phyloP scores from a whole-genome alignment of 1,140 invertebrate genomes.

The Physella acuta region DNA sequence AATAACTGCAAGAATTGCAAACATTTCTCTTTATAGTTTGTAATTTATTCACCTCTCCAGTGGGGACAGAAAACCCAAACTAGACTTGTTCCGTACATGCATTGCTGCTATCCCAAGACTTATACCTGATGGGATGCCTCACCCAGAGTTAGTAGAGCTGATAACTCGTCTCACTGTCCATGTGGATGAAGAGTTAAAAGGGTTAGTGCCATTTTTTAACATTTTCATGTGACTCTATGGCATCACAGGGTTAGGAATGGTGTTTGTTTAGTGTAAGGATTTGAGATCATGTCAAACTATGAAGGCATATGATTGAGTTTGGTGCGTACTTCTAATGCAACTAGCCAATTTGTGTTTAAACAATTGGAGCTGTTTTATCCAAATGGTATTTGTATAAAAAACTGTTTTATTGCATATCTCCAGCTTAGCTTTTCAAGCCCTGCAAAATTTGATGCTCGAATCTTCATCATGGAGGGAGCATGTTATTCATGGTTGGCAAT shows the following conservation, averaged over 20 bases:
- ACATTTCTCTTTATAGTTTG: too few relatives aligned
- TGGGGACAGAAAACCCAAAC: constrained; percentile 95
- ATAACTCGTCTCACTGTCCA: constrained; percentile 85
- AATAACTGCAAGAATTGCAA: not conserved
- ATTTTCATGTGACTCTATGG: too few relatives aligned
- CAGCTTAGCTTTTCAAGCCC: constrained; percentile 86
- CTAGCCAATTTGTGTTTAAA: too few relatives aligned
- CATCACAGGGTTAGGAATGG: too few relatives aligned
- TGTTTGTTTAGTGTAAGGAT: too few relatives aligned
- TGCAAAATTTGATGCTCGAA: constrained; percentile 93
- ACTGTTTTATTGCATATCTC: constrained; percentile 18
- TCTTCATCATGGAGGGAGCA: constrained; percentile 97
- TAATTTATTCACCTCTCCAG: too few relatives aligned
- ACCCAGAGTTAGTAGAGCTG: constrained; percentile 89
- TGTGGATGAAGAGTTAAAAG: constrained; percentile 67
- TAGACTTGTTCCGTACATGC: constrained; percentile 96
- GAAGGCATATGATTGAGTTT: too few relatives aligned
- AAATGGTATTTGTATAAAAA: constrained; percentile 7
- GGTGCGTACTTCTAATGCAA: too few relatives aligned
- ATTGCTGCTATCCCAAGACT: constrained; percentile 96
- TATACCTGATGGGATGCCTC: constrained; percentile 95
- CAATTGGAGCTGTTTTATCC: not conserved
- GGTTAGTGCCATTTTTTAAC: too few relatives aligned
- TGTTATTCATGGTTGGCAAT: constrained; percentile 79
- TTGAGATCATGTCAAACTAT: too few relatives aligned